Percentiles rank a stretch among this genome's conserved stretches.
Conservation (phyloP, 2,888 invertebrate genomes). For the Mechanitis messenoides region DNA sequence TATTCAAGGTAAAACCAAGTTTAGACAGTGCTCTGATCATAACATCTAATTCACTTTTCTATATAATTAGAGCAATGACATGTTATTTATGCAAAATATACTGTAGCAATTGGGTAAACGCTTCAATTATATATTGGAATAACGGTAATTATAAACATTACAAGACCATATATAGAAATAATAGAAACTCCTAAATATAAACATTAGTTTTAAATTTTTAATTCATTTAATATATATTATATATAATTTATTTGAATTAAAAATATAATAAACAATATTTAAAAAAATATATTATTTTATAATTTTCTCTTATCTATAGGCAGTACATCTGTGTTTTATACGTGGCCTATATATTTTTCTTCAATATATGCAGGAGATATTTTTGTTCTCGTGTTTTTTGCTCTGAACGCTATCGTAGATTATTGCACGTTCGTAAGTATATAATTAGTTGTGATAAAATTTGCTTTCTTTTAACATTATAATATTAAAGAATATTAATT, state of each 20-base stretch:
- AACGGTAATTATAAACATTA: constrained; percentile 31
- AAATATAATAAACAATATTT: no score
- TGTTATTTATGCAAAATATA: constrained; percentile 35
- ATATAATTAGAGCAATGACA: constrained; percentile 41
- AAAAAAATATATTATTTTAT: not conserved
- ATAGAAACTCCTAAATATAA: no score
- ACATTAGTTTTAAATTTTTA: no score
- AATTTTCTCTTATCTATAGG: constrained; percentile 33
- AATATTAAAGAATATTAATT: not conserved
- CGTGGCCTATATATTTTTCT: constrained; percentile 48
- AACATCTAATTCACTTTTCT: constrained; percentile 43
- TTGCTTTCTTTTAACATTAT: not conserved
- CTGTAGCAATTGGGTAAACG: constrained; percentile 38
- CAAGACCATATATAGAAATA: no score
- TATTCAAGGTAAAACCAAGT: constrained; percentile 27
- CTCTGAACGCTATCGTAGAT: constrained; percentile 35
- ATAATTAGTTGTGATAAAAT: not conserved
- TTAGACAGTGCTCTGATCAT: constrained; percentile 35
- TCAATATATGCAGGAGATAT: constrained; percentile 43
- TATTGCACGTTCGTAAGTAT: constrained; percentile 42
- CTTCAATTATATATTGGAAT: constrained; percentile 32
- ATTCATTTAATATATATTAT: no score
- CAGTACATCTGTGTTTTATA: constrained; percentile 36
- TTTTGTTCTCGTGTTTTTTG: constrained; percentile 36
- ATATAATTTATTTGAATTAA: no score